phyloP scores from a whole-genome alignment of 2,113 vertebrate genomes.

The Phasianus colchicus region DNA sequence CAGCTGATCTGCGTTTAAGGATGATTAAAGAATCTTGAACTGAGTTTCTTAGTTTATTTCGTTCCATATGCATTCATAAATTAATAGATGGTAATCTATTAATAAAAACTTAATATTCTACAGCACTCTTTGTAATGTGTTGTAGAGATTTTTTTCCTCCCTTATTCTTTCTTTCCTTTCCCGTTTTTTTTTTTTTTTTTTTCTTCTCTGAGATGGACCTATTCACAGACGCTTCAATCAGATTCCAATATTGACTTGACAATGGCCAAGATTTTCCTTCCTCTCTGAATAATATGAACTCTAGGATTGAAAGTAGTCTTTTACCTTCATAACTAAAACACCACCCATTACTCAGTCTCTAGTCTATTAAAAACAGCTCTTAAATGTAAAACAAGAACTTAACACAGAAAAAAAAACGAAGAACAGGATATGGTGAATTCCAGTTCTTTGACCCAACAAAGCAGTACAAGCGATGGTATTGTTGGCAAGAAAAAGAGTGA shows the following conservation, averaged over 20 bases:
- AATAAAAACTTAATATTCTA: slow-evolving; percentile 60
- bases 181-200: neutral
- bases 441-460: neutral
- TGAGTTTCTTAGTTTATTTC: slow-evolving; percentile 39
- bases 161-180: neutral
- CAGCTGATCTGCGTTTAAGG: neutral
- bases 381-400: slow-evolving; percentile 4
- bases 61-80: slow-evolving; percentile 39
- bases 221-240: neutral
- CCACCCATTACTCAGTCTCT: neutral
- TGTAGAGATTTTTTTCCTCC: neutral
- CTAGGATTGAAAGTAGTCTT: neutral
- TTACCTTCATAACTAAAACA: neutral
- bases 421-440: neutral
- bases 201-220: neutral
- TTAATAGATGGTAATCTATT: slow-evolving; percentile 58
- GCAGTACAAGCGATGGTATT: neutral
- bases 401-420: neutral
- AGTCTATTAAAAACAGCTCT: neutral
- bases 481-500: neutral
- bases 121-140: neutral
- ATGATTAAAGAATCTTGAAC: slow-evolving; percentile 56
- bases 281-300: neutral
- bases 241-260: slow-evolving; percentile 12
- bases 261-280: neutral